Conservation (phyloP, 2,888 invertebrate genomes). For the Phengaris alcon region DNA sequence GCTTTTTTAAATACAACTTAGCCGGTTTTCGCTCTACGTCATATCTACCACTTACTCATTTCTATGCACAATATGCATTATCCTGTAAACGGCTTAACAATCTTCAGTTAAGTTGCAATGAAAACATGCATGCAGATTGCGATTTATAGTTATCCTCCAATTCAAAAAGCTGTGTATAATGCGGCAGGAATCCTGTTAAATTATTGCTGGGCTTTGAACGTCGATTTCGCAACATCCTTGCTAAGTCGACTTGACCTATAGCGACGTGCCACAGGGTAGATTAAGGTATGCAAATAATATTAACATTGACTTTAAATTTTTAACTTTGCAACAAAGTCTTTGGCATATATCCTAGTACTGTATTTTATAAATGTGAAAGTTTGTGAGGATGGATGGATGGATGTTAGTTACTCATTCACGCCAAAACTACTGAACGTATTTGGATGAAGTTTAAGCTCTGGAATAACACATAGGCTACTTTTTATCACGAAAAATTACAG, state of each 20-base stretch:
- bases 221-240: conserved; percentile 36
- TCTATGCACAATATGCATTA: not conserved
- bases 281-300: conserved; percentile 33
- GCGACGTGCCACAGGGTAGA: conserved; percentile 37
- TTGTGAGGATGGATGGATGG: no score
- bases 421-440: no score
- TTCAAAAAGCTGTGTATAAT: conserved; percentile 26
- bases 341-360: no score
- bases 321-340: no score
- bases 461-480: no score
- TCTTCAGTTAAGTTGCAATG: not conserved
- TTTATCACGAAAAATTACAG: no score
- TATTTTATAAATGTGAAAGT: no score
- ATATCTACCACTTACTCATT: not conserved
- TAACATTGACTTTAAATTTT: no score
- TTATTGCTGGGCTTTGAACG: conserved; percentile 27
- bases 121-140: conserved; percentile 23
- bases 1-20: not conserved
- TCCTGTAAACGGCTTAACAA: not conserved
- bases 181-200: conserved; percentile 29
- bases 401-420: no score
- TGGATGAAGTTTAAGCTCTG: no score
- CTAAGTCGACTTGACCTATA: conserved; percentile 37
- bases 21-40: not conserved
- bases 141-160: conserved; percentile 28